These are phyloP conservation scores for Leptopilina drosophilae DNA, from an alignment of 2,888 invertebrate genomes.

Conservation along the genomic window DNA sequence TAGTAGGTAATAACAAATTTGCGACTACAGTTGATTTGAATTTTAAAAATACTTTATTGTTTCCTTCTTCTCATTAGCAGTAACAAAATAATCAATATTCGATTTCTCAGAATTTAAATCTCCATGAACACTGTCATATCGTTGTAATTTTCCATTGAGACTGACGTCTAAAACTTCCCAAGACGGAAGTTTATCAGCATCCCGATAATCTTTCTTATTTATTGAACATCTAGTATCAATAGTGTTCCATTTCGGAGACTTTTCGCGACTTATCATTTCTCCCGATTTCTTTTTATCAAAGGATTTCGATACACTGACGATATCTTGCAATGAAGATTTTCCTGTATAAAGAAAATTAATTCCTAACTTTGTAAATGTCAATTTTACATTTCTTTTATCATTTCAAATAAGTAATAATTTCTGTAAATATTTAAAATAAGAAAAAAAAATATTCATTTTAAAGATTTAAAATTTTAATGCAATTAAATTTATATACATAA, in stretches of 20 bases:
- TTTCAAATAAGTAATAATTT: no score
- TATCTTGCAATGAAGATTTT: constrained; percentile 64
- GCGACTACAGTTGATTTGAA: background rate
- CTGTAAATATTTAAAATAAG: no score
- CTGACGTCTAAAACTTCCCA: constrained; percentile 69
- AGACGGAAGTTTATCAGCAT: constrained; percentile 64
- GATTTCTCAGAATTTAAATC: constrained; percentile 55
- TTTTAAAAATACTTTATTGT: background rate
- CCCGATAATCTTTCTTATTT: constrained; percentile 55
- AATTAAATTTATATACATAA: background rate
- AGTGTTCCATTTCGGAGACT: constrained; percentile 64
- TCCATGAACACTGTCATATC: constrained; percentile 59
- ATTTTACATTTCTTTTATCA: no score
- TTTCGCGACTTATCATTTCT: constrained; percentile 67
- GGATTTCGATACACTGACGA: constrained; percentile 61
- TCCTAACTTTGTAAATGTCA: no score
- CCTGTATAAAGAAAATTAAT: constrained; percentile 53
- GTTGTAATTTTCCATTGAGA: constrained; percentile 65
- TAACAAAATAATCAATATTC: constrained; percentile 57
- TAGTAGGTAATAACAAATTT: no score
- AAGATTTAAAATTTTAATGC: constrained; percentile 21
- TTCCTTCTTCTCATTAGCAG: constrained; percentile 55
- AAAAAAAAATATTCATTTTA: background rate
- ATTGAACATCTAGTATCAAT: constrained; percentile 54
- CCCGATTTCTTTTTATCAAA: constrained; percentile 61